phyloP scores from a whole-genome alignment of 2,113 vertebrate genomes.

The Pituophis catenifer region DNA sequence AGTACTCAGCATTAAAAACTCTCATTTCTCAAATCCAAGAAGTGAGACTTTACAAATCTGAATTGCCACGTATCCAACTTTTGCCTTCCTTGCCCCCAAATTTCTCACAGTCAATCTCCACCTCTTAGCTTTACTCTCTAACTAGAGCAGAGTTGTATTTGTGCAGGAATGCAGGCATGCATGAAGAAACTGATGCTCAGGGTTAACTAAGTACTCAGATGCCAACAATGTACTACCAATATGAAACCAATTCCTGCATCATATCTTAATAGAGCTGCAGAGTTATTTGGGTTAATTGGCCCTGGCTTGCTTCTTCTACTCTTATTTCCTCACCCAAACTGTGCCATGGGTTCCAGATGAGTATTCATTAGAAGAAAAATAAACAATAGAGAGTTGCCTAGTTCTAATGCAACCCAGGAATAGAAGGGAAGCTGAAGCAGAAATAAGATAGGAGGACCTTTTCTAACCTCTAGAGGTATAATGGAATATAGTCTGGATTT shows the following conservation, averaged over 20 bases:
- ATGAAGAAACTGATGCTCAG: neutral
- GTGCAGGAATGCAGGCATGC: neutral
- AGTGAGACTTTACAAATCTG: neutral
- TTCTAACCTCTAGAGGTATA: neutral
- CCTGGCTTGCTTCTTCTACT: neutral
- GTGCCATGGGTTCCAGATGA: constrained; percentile 16
- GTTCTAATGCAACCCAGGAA: constrained; percentile 10
- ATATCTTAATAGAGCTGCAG: neutral
- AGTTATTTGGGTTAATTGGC: neutral
- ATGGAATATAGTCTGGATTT: neutral
- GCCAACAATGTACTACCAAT: neutral
- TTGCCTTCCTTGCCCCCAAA: neutral
- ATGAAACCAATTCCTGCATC: neutral
- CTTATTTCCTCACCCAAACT: neutral
- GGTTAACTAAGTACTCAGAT: neutral
- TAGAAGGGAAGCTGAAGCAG: neutral
- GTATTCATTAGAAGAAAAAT: constrained; percentile 41
- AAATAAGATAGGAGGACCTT: neutral
- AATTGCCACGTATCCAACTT: neutral
- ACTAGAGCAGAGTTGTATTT: neutral
- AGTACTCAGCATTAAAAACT: neutral
- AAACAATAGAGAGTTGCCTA: constrained; percentile 8
- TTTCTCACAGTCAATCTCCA: neutral
- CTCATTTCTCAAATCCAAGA: neutral
- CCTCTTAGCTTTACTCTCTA: neutral